Evolutionary conservation across 2,888 invertebrate species (phyloP).

Genomic region (Pemphredon lugubris): DNA sequence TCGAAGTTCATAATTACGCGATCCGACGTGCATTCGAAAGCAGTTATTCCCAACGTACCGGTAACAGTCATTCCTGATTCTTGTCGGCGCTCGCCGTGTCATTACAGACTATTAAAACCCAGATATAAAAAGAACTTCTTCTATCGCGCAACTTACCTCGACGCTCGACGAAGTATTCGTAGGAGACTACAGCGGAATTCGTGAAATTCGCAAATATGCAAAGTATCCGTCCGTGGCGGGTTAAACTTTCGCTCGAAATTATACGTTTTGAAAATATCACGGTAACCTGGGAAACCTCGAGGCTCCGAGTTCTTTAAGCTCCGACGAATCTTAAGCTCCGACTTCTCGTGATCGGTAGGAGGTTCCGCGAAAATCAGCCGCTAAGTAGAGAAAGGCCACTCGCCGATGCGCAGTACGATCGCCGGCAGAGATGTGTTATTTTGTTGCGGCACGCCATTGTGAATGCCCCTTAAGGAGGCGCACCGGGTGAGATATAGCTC

Average conservation of each 20-base stretch:
- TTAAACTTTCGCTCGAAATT: too few relatives aligned
- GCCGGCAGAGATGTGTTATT: conserved; percentile 70
- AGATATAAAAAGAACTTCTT: neutral
- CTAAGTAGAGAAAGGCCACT: too few relatives aligned
- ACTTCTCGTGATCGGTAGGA: too few relatives aligned
- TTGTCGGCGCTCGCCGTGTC: conserved; percentile 7
- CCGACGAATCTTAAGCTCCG: too few relatives aligned
- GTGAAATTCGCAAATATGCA: too few relatives aligned
- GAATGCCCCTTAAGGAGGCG: conserved; percentile 57
- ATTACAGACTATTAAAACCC: conserved; percentile 27
- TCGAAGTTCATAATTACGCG: conserved; percentile 9
- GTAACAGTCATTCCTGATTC: neutral
- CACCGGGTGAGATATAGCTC: conserved; percentile 69
- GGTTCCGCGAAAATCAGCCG: too few relatives aligned
- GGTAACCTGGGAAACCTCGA: too few relatives aligned
- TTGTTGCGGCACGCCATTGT: conserved; percentile 61
- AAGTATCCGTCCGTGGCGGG: too few relatives aligned
- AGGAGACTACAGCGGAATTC: too few relatives aligned
- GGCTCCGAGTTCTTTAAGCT: too few relatives aligned
- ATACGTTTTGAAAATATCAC: too few relatives aligned
- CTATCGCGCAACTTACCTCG: neutral
- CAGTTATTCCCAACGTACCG: neutral
- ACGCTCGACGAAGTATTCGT: too few relatives aligned
- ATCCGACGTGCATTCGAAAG: conserved; percentile 12
- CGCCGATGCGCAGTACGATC: conserved; percentile 62